These are phyloP conservation scores for Crax fasciolata DNA, from an alignment of 2,797 vertebrate species.

Conservation along the genomic window DNA sequence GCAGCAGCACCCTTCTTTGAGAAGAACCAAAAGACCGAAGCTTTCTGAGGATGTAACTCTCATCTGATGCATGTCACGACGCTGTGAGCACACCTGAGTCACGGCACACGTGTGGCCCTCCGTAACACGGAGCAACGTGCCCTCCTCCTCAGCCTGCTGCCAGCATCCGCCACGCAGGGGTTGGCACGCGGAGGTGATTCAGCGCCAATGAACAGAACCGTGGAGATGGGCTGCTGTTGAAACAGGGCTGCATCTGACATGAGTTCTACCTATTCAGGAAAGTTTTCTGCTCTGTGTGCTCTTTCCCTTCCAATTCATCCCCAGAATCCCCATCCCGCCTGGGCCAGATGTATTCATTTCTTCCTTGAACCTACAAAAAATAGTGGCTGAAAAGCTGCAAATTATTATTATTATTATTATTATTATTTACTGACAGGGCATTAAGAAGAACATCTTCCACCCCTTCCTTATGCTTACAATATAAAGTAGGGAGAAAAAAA, in stretches of 20 bases:
- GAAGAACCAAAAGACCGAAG: background rate
- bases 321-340: background rate
- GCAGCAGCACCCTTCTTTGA: background rate
- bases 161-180: conserved; percentile 59
- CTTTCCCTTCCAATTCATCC: background rate
- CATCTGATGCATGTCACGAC: background rate
- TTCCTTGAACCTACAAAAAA: background rate
- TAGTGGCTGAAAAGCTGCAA: background rate
- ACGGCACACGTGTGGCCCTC: conserved; percentile 52
- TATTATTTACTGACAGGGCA: background rate
- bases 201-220: background rate
- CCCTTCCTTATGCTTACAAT: background rate
- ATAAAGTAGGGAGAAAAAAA: background rate
- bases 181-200: conserved; percentile 44
- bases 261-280: background rate
- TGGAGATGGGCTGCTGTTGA: background rate
- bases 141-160: conserved; percentile 62
- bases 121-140: conserved; percentile 10
- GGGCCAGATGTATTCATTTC: background rate
- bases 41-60: conserved; percentile 23
- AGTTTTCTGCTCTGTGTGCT: background rate
- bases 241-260: background rate
- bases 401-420: background rate
- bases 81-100: background rate
- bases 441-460: background rate